phyloP scores from a whole-genome alignment of 1,140 invertebrate species.

The Sesamia nonagrioides region DNA sequence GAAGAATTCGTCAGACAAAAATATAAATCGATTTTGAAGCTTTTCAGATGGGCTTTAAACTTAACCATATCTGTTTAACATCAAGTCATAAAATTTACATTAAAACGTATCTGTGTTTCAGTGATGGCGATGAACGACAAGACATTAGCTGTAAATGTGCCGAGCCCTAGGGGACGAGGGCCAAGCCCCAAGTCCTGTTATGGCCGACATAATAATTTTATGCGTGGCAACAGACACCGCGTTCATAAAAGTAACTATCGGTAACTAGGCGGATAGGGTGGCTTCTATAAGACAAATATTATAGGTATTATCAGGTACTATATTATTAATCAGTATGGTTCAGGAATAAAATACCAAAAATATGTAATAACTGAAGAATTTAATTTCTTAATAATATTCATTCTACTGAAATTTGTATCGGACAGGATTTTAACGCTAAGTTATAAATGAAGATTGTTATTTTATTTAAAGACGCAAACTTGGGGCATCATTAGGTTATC shows the following conservation, averaged over 20 bases:
- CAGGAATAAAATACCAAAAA: neutral
- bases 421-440: no score
- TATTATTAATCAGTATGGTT: no score
- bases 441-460: no score
- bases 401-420: no score
- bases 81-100: slow-evolving; percentile 34
- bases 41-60: slow-evolving; percentile 19
- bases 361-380: neutral
- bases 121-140: slow-evolving; percentile 28
- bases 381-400: no score
- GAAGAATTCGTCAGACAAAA: slow-evolving; percentile 29
- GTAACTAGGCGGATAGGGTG: neutral
- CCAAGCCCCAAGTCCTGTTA: slow-evolving; percentile 43
- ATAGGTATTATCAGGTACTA: neutral
- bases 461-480: neutral
- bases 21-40: slow-evolving; percentile 27
- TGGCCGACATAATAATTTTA: slow-evolving; percentile 45
- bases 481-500: neutral
- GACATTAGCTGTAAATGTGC: slow-evolving; percentile 29
- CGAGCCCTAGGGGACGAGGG: slow-evolving; percentile 33
- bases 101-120: slow-evolving; percentile 23
- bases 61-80: slow-evolving; percentile 26
- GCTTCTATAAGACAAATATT: neutral
- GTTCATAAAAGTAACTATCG: slow-evolving; percentile 34
- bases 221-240: slow-evolving; percentile 29